phyloP scores from a whole-genome alignment of 1,140 invertebrate genomes.

The Meloidogyne floridensis region DNA sequence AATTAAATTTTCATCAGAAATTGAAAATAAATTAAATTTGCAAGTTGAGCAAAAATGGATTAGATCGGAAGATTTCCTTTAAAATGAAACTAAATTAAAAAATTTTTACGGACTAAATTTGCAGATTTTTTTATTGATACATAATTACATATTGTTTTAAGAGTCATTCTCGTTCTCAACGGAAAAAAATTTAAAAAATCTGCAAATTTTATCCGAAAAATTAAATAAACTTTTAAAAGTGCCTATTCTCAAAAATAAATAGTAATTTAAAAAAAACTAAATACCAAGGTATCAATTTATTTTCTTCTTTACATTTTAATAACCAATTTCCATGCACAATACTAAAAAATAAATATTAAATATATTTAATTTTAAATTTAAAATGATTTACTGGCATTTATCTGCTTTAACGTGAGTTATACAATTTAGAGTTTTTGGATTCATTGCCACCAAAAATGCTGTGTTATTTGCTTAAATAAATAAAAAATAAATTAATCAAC shows the following conservation, averaged over 20 bases:
- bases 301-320: slow-evolving; percentile 29
- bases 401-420: slow-evolving; percentile 33
- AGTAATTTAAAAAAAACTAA: neutral
- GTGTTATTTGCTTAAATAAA: slow-evolving; percentile 33
- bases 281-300: slow-evolving; percentile 42
- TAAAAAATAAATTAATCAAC: neutral
- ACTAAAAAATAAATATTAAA: neutral
- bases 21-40: slow-evolving; percentile 38
- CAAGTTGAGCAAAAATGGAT: slow-evolving; percentile 27
- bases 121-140: too few species aligned
- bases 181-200: too few species aligned
- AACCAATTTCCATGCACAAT: slow-evolving; percentile 46
- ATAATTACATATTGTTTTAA: too few species aligned
- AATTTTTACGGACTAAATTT: too few species aligned
- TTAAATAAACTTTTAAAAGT: slow-evolving; percentile 13
- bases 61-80: slow-evolving; percentile 33
- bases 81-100: too few species aligned
- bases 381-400: slow-evolving; percentile 12
- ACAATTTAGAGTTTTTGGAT: slow-evolving; percentile 31
- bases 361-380: neutral
- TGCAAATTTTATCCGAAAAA: too few species aligned
- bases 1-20: neutral
- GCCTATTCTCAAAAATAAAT: neutral
- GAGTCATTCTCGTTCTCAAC: too few species aligned
- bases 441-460: slow-evolving; percentile 45